A percentile compares a stretch with the other conserved stretches of the same genome.
Evolutionary conservation across 2,113 vertebrate genomes (phyloP).

Genomic region (Phalacrocorax pelagicus): DNA sequence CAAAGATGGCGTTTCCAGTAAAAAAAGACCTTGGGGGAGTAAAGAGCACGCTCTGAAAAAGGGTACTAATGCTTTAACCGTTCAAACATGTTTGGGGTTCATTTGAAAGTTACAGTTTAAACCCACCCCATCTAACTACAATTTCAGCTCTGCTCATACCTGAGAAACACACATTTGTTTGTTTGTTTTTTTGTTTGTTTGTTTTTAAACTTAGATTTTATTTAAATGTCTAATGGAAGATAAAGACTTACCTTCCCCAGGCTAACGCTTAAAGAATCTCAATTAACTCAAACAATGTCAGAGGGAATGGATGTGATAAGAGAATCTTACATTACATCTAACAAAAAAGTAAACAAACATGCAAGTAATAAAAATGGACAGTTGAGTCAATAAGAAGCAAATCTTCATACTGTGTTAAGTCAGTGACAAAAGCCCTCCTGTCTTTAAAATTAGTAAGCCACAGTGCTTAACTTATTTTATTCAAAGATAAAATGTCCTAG

Average conservation of each 20-base stretch:
- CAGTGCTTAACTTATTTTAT: conserved; percentile 50
- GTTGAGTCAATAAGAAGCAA: conserved; percentile 86
- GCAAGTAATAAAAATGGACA: conserved; percentile 93
- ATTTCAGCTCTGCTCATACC: conserved; percentile 79
- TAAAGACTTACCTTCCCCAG: conserved; percentile 98
- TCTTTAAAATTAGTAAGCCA: conserved; percentile 28
- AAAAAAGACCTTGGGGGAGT: neutral
- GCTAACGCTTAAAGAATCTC: conserved; percentile 93
- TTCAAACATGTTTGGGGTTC: conserved; percentile 23
- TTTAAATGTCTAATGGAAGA: conserved; percentile 90
- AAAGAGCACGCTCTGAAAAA: conserved; percentile 55
- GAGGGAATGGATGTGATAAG: conserved; percentile 89
- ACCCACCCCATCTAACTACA: conserved; percentile 48
- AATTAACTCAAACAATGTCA: conserved; percentile 91
- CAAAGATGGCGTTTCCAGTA: neutral
- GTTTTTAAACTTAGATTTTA: conserved; percentile 71
- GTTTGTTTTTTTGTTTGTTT: neutral
- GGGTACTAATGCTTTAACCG: conserved; percentile 69
- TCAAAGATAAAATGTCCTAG: conserved; percentile 33
- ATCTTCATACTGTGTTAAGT: conserved; percentile 98
- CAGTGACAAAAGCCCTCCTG: conserved; percentile 58
- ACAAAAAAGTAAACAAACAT: conserved; percentile 90
- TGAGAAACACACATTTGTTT: conserved; percentile 88
- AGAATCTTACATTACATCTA: conserved; percentile 90
- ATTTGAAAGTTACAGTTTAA: conserved; percentile 35